Conservation (phyloP, 2,888 invertebrate genomes). For the Microplitis manilae region DNA sequence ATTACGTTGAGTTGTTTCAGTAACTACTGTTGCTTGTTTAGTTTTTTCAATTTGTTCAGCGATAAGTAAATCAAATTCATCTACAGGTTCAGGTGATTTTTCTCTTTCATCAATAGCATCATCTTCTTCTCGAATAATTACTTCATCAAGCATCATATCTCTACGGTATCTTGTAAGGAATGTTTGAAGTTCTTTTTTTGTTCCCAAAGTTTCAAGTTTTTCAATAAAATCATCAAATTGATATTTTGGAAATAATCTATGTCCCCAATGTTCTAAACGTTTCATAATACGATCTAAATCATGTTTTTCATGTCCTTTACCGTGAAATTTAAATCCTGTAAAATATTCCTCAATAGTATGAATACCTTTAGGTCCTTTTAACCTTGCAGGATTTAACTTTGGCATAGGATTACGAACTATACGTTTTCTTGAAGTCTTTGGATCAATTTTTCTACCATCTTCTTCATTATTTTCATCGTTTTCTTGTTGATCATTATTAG, state of each 20-base stretch:
- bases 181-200: constrained; percentile 84
- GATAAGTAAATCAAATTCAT: constrained; percentile 78
- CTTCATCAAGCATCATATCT: constrained; percentile 73
- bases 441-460: constrained; percentile 70
- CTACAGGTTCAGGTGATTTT: constrained; percentile 71
- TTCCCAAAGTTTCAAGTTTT: constrained; percentile 86
- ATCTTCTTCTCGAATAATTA: constrained; percentile 71
- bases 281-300: constrained; percentile 87
- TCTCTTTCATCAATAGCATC: constrained; percentile 63
- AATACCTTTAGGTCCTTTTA: constrained; percentile 87
- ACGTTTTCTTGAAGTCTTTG: constrained; percentile 73
- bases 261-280: constrained; percentile 93
- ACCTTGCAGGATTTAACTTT: constrained; percentile 79
- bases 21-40: constrained; percentile 49
- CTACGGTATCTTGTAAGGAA: constrained; percentile 79
- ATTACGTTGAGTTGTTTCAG: constrained; percentile 6
- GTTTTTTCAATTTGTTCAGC: constrained; percentile 77
- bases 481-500: constrained; percentile 32
- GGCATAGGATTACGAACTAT: constrained; percentile 79
- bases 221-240: constrained; percentile 89
- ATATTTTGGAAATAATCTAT: constrained; percentile 91
- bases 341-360: constrained; percentile 85
- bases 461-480: constrained; percentile 49
- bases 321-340: constrained; percentile 85
- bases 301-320: constrained; percentile 86